Evolutionary conservation across 2,888 invertebrate genomes (phyloP), one percentile per base, ranked within the genome.

Genomic region (Sesia bembeciformis): DNA sequence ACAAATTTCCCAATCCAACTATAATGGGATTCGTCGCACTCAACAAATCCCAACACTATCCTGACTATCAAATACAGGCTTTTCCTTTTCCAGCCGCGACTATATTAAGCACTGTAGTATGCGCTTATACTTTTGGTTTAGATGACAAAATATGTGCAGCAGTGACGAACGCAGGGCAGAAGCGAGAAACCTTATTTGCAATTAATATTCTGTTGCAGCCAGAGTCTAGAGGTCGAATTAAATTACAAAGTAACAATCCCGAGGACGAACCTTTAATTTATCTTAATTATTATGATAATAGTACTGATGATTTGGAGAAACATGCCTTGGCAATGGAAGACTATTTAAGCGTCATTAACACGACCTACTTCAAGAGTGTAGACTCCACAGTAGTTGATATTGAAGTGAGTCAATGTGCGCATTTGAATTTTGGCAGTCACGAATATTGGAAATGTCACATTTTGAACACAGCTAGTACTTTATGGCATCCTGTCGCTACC

Each of bases 361-460:
- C 70, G 0, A 56, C 60, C 40, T 67, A 66, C 40, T 67, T 72
- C 4, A 64, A 56, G 53, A 62, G 57, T 46, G 52, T 67, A 3
- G 40, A 57, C 4, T 60, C 67, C 0, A 55, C 63, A 55, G 54
- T 74, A 6, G 62, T 65, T 3, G 57, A 75, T 54, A 53, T 71
- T 3, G 58, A 68, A 3, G 54, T 80, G 42, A 55, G 65, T 4
- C 63, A 71, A 52, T 84, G 83, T 57, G 54, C 60, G n/a, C 54
- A 60, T 4, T 59, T 63, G 3, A 4, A 53, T n/a, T 76, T 74
- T 53, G 67, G 66, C 0, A 77, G 70, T 60, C 67, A 64, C 23
- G 70, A 69, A 39, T 81, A 81, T 56, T 81, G 81, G 80, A 68
- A 72, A 57, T 83, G 82, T 57, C 78, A 72, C 55, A 67, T 71